These are phyloP conservation scores for Paramisgurnus dabryanus DNA, from an alignment of 2,113 vertebrate genomes.

Conservation along the genomic window DNA sequence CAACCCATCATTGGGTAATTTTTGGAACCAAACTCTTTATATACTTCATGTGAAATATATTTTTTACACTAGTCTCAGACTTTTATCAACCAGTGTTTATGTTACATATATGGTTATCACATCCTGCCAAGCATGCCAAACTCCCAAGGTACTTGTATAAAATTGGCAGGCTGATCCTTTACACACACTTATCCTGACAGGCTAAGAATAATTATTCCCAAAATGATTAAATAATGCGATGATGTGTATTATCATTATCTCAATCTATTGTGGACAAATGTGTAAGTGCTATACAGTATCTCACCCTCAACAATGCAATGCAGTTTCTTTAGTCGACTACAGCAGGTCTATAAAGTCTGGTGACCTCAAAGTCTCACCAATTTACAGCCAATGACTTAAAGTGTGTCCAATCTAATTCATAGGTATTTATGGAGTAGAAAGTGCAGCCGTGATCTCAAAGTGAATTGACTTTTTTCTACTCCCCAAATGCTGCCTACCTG, in stretches of 20 bases:
- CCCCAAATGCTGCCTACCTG: conserved; percentile 31
- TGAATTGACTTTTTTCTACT: conserved; percentile 61
- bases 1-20: no score
- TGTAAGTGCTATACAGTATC: background rate
- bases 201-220: conserved; percentile 12
- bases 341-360: conserved; percentile 65
- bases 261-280: background rate
- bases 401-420: conserved; percentile 66
- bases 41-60: no score
- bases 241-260: conserved; percentile 47
- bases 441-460: conserved; percentile 57
- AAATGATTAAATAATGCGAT: conserved; percentile 48
- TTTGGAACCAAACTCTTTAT: no score
- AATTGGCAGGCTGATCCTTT: no score
- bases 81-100: no score
- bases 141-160: no score
- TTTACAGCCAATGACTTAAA: conserved; percentile 71
- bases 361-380: conserved; percentile 67
- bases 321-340: conserved; percentile 53
- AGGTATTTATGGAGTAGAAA: conserved; percentile 64
- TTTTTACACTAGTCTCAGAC: no score
- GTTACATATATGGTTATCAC: no score
- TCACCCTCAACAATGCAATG: conserved; percentile 4
- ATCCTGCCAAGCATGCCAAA: no score
- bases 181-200: background rate